Base-by-base conservation (phyloP, 2,888 invertebrate species). In the Tribolium freemani region DNA sequence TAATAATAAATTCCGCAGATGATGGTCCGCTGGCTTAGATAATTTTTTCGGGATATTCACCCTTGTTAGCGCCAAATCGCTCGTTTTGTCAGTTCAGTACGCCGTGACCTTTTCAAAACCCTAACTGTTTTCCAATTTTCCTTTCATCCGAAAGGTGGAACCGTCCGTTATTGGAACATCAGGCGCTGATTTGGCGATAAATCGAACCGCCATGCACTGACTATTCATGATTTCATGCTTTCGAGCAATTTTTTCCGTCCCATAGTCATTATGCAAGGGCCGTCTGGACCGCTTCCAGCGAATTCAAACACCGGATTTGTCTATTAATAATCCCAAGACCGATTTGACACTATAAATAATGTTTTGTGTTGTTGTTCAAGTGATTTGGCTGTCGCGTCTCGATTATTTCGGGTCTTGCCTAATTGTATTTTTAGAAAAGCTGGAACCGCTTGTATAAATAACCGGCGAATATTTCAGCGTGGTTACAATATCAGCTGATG, bases 201-300 rank as follows among this genome's bases (percentile, higher is more conserved):
- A 64, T 64, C 38, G 53, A 38, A 63, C 44, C 13, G 61, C 46
- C 13, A 61, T 61, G 48, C 61, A 16, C 50, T 38, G 31, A 64
- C 51, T 64, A 64, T 64, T 64, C 31, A 64, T 6, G 38, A 53
- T 45, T 54, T 66, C 66, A 66, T 66, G 56, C 54, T 66, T 66
- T 66, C 53, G 13, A 46, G 20, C 58, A n/a, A 6, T 10, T 45
- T 45, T 45, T 45, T 45, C 8, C 3, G 45, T 53, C 9, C 21
- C 1, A n/a, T n/a, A 53, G 26, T 10, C 13, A 48, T 48, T 48
- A 48, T 48, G 48, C 48, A 48, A 48, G 13, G 48, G 13, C n/a
- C 13, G 48, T 48, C 48, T 48, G 48, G 48, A 48, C 13, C 13
- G 13, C 48, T 48, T 48, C 48, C 48, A 48, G 48, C 3, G 13